These are phyloP conservation scores for Vespertilio murinus DNA, from an alignment of 2,797 vertebrate genomes.

Conservation along the genomic window DNA sequence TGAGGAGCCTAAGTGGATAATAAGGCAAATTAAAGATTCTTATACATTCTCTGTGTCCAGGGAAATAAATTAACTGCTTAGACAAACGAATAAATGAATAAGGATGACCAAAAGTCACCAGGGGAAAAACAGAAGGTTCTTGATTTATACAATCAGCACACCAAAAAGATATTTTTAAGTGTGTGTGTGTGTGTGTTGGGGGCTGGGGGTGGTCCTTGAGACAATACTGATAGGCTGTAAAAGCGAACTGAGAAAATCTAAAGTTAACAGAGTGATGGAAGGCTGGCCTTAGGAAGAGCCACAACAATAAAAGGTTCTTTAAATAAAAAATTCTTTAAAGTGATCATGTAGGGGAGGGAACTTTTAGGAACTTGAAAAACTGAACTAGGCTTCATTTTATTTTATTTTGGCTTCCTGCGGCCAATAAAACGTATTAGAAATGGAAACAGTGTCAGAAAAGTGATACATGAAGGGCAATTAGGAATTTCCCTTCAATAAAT, in stretches of 20 bases:
- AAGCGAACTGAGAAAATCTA: constrained; percentile 13
- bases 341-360: neutral
- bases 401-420: neutral
- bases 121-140: neutral
- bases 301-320: constrained; percentile 45
- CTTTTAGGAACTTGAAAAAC: neutral
- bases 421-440: constrained; percentile 39
- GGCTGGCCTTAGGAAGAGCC: neutral
- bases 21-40: constrained; percentile 53
- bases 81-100: constrained; percentile 47
- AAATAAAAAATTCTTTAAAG: neutral
- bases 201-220: neutral
- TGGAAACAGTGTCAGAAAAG: neutral
- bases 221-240: constrained; percentile 33
- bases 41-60: constrained; percentile 27
- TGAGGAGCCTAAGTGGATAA: constrained; percentile 35
- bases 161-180: neutral
- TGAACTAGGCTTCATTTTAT: constrained; percentile 17
- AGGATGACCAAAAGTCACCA: neutral
- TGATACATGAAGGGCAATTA: constrained; percentile 54
- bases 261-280: constrained; percentile 53
- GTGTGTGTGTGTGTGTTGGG: too few relatives aligned
- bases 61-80: constrained; percentile 55
- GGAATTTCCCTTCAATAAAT: constrained; percentile 48
- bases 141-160: neutral